phyloP scores from a whole-genome alignment of 1,140 invertebrate species.

The Portunus trituberculatus region DNA sequence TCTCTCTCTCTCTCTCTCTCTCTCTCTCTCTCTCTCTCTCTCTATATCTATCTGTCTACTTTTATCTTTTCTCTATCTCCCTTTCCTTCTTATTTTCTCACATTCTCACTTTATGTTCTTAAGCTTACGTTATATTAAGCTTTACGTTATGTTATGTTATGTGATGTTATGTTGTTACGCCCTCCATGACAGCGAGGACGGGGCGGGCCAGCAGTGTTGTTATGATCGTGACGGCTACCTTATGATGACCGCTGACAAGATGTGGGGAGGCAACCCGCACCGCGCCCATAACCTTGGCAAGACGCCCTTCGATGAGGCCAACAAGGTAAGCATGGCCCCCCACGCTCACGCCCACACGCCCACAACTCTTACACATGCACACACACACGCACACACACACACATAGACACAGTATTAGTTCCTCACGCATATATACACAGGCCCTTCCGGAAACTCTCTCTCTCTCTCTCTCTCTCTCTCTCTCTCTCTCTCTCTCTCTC shows the following conservation, averaged over 20 bases:
- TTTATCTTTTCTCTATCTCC: too few species aligned
- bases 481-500: too few species aligned
- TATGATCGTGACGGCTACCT: constrained; percentile 95
- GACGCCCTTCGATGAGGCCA: constrained; percentile 94
- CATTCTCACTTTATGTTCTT: background rate
- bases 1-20: too few species aligned
- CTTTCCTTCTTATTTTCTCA: too few species aligned
- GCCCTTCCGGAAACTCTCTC: background rate
- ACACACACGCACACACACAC: too few species aligned
- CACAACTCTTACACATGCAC: background rate
- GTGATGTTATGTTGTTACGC: too few species aligned
- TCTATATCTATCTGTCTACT: too few species aligned
- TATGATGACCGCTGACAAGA: constrained; percentile 96
- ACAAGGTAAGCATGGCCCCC: constrained; percentile 83
- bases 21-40: too few species aligned
- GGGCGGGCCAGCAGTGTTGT: constrained; percentile 97
- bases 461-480: constrained; percentile 26
- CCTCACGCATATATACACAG: too few species aligned
- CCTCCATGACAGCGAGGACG: constrained; percentile 85
- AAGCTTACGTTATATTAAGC: too few species aligned
- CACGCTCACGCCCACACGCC: background rate
- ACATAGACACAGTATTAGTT: too few species aligned
- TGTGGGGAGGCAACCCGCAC: constrained; percentile 94
- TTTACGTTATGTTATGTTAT: too few species aligned
- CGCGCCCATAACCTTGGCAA: constrained; percentile 94